Evolutionary conservation across 2,113 vertebrate species (phyloP).

Genomic region (Anser brachyrhynchus): DNA sequence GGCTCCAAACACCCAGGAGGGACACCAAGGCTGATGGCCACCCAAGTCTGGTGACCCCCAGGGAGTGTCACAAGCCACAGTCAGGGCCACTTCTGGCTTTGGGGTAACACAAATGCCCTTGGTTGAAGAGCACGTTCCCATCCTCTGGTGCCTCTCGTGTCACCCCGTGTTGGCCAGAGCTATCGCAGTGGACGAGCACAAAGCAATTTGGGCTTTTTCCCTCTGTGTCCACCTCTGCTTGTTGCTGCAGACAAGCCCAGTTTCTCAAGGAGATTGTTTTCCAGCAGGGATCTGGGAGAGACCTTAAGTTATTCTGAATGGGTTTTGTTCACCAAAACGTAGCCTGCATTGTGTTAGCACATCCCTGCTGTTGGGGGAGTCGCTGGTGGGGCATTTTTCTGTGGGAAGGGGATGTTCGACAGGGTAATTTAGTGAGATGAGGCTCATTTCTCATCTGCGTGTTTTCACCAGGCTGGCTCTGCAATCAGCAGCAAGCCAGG

Average conservation of each 20-base stretch:
- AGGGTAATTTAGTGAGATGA: conserved; percentile 29
- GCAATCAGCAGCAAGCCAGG: conserved; percentile 41
- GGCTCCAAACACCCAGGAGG: neutral
- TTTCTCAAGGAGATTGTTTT: conserved; percentile 34
- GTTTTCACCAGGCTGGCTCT: conserved; percentile 58
- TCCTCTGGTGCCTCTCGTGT: neutral
- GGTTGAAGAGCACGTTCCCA: neutral
- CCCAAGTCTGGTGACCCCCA: neutral
- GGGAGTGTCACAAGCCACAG: neutral
- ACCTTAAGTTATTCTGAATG: neutral
- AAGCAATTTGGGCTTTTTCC: neutral
- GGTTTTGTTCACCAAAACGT: conserved; percentile 32
- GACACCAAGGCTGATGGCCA: neutral
- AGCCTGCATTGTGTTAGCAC: neutral
- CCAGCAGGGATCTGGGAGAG: conserved; percentile 1
- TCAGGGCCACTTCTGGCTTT: neutral
- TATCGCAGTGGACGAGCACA: neutral
- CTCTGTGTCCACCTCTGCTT: neutral
- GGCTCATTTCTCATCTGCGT: conserved; percentile 49
- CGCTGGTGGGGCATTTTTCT: neutral
- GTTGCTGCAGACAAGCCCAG: conserved; percentile 42
- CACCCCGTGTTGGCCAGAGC: neutral
- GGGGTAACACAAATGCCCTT: neutral
- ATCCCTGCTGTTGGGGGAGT: conserved; percentile 18
- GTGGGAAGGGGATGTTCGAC: conserved; percentile 29